phyloP scores from a whole-genome alignment of 2,113 vertebrate species.

The Chunga burmeisteri region DNA sequence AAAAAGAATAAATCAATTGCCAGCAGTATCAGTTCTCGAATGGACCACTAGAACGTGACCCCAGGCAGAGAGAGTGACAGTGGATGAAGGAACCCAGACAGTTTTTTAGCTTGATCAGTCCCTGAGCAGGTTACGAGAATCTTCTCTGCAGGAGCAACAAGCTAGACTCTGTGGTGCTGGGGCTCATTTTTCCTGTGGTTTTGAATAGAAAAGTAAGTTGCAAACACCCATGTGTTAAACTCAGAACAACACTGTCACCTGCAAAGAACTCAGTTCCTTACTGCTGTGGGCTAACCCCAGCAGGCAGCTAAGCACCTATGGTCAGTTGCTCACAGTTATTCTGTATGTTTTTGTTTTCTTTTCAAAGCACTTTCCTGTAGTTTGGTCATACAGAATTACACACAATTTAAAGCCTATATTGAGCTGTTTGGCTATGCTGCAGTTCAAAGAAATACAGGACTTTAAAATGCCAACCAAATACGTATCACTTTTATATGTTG shows the following conservation, averaged over 20 bases:
- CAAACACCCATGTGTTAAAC: neutral
- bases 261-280: neutral
- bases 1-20: neutral
- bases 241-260: neutral
- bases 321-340: neutral
- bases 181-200: neutral
- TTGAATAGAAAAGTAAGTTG: neutral
- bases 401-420: neutral
- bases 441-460: neutral
- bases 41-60: neutral
- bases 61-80: neutral
- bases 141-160: neutral
- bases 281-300: neutral
- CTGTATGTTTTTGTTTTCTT: neutral
- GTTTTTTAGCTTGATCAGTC: neutral
- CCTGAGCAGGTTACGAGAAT: neutral
- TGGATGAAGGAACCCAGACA: neutral
- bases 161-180: neutral
- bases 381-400: neutral
- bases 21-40: neutral
- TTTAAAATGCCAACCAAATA: neutral
- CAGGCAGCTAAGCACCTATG: neutral
- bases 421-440: neutral
- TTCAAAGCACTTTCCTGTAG: neutral
- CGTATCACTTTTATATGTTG: fast-evolving